Evolutionary conservation across 2,888 invertebrate genomes (phyloP), one percentile per base, ranked within the genome.

Genomic region (Chirona hameri): DNA sequence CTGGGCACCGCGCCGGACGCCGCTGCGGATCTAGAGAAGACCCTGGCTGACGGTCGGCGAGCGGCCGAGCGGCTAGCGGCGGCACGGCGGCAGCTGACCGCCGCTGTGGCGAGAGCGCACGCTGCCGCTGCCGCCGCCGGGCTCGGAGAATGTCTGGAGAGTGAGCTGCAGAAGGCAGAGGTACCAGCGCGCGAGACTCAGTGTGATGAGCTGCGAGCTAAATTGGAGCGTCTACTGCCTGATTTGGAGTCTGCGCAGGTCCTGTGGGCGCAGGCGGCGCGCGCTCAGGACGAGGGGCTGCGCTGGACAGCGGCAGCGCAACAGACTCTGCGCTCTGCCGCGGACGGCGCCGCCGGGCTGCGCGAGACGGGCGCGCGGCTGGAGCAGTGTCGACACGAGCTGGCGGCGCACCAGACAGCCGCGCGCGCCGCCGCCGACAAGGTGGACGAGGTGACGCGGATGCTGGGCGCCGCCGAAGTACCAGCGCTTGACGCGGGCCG

Each of bases 381-480:
- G 46, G 76, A 76, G 14, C 27, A 76, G 76, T 76, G 76, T 24
- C 76, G 31, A 24, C 76, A 76, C 39, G 76, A 76, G 76, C 76
- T 76, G 76, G 24, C 39, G 2, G 39, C 21, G 7, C 76, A 76
- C 12, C 76, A 46, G 39, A 46, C 31, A 0, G 76, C 39, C 24
- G 76, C 76, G 3, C 27, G 27, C 24, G 46, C 39, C 24, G 46
- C 46, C 12, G 76, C 76, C 46, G 24, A 76, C 4, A 76, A 76
- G 24, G 39, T 24, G 24, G 46, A 39, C 39, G 21, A 46, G 39
- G 76, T 76, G 39, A 31, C 14, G 10, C 39, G 46, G 1, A 24
- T 76, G 76, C 46, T 76, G 76, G 21, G 9, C 0, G 76, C 76
- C 10, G 39, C 15, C 0, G 10, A 76, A 46, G 24, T 76, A 39